These are phyloP conservation scores for Lasaia peninsularis DNA, from an alignment of 1,140 invertebrate genomes.

Conservation along the genomic window DNA sequence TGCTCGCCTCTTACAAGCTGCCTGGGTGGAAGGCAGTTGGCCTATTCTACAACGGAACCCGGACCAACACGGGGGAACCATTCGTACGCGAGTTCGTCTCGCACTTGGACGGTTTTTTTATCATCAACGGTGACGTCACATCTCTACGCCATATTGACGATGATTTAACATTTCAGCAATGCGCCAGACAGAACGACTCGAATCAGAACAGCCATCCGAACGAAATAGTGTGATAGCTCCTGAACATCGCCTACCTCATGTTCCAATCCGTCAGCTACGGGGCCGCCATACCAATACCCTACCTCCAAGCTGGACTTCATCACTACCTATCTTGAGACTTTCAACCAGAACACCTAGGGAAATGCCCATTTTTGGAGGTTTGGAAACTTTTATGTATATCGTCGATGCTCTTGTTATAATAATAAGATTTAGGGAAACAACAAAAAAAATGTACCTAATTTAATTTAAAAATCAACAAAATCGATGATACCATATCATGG, in stretches of 20 bases:
- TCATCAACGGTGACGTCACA: background rate
- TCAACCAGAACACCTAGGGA: background rate
- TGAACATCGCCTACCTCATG: slow-evolving; percentile 77
- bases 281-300: slow-evolving; percentile 68
- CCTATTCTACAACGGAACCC: too few species aligned
- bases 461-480: too few species aligned
- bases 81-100: too few species aligned
- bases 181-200: slow-evolving; percentile 73
- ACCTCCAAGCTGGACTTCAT: slow-evolving; percentile 57
- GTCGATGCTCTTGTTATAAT: too few species aligned
- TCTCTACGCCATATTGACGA: background rate
- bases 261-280: slow-evolving; percentile 75
- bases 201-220: slow-evolving; percentile 76
- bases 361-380: background rate
- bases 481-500: too few species aligned
- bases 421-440: too few species aligned
- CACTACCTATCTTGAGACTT: slow-evolving; percentile 48
- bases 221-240: slow-evolving; percentile 78
- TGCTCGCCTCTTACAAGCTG: too few species aligned
- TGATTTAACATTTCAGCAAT: slow-evolving; percentile 64
- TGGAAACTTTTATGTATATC: background rate
- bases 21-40: too few species aligned
- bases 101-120: too few species aligned
- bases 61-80: too few species aligned
- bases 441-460: too few species aligned